These are phyloP conservation scores for Zophobas atratus DNA, from an alignment of 1,140 invertebrate genomes.

Conservation along the genomic window DNA sequence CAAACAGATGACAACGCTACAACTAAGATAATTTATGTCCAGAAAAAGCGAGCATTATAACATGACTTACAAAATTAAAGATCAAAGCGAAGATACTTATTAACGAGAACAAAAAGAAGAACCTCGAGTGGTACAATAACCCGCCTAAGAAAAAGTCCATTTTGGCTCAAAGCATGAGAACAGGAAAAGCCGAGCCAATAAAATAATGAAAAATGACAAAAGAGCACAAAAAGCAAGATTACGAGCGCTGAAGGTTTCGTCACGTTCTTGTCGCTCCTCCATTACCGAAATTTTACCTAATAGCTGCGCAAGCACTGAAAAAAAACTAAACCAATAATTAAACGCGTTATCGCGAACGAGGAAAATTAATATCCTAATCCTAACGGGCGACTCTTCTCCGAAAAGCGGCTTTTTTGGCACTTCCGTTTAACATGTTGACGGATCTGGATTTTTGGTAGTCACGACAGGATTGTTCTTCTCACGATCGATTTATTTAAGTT, in stretches of 20 bases:
- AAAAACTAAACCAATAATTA: background rate
- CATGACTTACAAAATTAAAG: slow-evolving; percentile 13
- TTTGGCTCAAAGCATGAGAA: background rate
- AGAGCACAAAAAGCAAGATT: background rate
- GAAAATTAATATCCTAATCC: no score
- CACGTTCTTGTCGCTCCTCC: background rate
- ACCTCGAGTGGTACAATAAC: background rate
- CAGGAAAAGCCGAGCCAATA: background rate
- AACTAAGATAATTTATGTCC: slow-evolving; percentile 21
- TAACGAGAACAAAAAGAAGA: background rate
- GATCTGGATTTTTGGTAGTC: slow-evolving; percentile 21
- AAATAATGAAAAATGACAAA: slow-evolving; percentile 11
- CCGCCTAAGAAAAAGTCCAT: background rate
- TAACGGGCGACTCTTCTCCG: background rate
- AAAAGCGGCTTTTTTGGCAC: background rate
- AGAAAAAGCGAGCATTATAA: background rate
- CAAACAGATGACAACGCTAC: background rate
- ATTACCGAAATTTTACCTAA: background rate
- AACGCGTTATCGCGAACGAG: no score
- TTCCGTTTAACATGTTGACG: slow-evolving; percentile 14
- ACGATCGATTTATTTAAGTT: slow-evolving; percentile 21
- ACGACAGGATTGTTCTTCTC: slow-evolving; percentile 24
- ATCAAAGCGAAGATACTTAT: background rate
- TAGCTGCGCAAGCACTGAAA: background rate
- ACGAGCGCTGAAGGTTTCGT: background rate